Base-by-base conservation (phyloP, 2,797 vertebrate genomes). In the Lepidocolaptes lacrymiger region DNA sequence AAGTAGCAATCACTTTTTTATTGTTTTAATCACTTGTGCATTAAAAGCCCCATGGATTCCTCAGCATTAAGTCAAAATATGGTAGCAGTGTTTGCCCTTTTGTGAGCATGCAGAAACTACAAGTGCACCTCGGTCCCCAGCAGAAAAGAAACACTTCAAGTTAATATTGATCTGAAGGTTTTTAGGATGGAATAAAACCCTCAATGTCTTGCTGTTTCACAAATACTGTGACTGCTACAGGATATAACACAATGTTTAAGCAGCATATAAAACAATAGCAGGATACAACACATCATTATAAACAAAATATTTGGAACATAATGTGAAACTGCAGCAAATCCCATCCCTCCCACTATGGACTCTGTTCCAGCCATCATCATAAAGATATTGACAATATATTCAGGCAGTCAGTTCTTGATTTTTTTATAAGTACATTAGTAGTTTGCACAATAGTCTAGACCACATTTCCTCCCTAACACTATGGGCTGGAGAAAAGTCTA, bases 241-340 rank as follows among this genome's bases (percentile, higher is more conserved):
- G 85, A 95, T 88, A 73, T 95, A 90, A 84, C 82, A 88, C 90
- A 76, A 92, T 55, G 24, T 93, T 95, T 86, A 93, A 88, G 63
- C 11, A 88, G 39, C 44, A 71, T 92, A 71, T 82, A 91, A 95
- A 95, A 91, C 94, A 96, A 88, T 96, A 93, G 93, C 95, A 95
- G 96, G 96, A 97, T 93, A 39, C 89, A 96, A 84, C 96, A 96
- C 96, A 89, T 96, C 94, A 69, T 97, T 96, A 95, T 23, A 63
- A 34, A 64, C 48, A 81, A 94, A 91, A 88, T 91, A 86, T 81
- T 93, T 91, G 71, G 63, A 93, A 93, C 37, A 59, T 64, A 84
- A 93, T 6, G 32, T 84, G 48, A 95, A 95, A 88, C 34, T 86
- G 55, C 13, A 91, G 66, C 73, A 91, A 94, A 94, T 93, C 79